A percentile compares a stretch with the other conserved stretches of the same genome.
Conservation (phyloP, 1,140 invertebrate genomes). For the Drosophila sucinea region DNA sequence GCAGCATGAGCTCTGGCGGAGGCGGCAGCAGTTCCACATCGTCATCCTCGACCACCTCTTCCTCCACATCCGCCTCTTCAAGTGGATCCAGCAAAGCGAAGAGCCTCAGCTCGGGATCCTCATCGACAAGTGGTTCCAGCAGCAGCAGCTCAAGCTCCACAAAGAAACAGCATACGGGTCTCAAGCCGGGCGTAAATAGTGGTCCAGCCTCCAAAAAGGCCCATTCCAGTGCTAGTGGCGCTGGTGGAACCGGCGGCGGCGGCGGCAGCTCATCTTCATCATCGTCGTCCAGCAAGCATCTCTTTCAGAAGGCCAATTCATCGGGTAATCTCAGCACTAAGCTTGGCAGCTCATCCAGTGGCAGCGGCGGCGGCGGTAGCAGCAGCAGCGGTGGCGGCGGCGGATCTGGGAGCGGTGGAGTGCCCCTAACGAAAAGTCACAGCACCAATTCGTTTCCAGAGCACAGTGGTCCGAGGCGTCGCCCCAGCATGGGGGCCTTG, state of each 20-base stretch:
- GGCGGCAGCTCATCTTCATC: constrained; percentile 19
- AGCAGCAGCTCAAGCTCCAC: constrained; percentile 19
- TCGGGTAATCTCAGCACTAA: constrained; percentile 74
- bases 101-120: constrained; percentile 4
- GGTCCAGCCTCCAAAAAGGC: constrained; percentile 75
- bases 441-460: constrained; percentile 72
- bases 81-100: constrained; percentile 14
- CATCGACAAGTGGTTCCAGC: constrained; percentile 2
- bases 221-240: constrained; percentile 14
- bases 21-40: constrained; percentile 6
- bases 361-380: constrained; percentile 4
- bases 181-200: constrained; percentile 90
- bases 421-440: constrained; percentile 72
- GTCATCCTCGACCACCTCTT: constrained; percentile 16
- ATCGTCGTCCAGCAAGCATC: constrained; percentile 60
- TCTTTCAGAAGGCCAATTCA: constrained; percentile 78
- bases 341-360: constrained; percentile 42
- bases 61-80: constrained; percentile 17
- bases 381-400: not conserved
- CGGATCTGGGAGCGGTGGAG: constrained; percentile 25
- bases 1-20: constrained; percentile 32
- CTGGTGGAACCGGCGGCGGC: constrained; percentile 15
- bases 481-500: constrained; percentile 54
- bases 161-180: constrained; percentile 88
- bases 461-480: constrained; percentile 50